phyloP scores from a whole-genome alignment of 1,140 invertebrate species.

The Brachionus manjavacas region DNA sequence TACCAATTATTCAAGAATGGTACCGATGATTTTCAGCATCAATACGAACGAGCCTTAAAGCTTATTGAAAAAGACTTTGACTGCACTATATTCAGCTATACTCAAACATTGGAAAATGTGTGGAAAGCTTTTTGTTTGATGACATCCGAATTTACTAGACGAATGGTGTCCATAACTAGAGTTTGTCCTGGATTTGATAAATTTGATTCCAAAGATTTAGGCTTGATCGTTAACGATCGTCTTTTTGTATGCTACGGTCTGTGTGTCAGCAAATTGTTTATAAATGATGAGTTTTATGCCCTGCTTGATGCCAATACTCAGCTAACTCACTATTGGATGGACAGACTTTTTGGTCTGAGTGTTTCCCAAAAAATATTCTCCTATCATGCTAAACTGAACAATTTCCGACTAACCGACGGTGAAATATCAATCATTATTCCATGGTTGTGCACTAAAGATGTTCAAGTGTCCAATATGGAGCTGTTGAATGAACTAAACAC shows the following conservation, averaged over 20 bases:
- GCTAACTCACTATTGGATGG: constrained; percentile 2
- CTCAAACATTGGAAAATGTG: not conserved
- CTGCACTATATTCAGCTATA: not conserved
- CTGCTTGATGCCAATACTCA: constrained; percentile 13
- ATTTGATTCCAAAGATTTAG: constrained; percentile 5
- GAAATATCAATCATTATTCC: constrained; percentile 28
- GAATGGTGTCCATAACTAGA: not conserved
- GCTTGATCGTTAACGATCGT: not conserved
- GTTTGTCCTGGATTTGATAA: constrained; percentile 6
- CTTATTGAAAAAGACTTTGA: not conserved
- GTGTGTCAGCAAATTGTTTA: not conserved
- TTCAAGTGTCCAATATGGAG: constrained; percentile 12
- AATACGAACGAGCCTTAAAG: constrained; percentile 2
- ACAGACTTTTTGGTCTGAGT: not conserved
- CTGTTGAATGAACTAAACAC: constrained; percentile 5
- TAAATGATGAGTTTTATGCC: not conserved
- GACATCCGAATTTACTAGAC: not conserved
- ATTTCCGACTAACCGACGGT: not conserved
- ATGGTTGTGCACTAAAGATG: not conserved
- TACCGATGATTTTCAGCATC: not conserved
- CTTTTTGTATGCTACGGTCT: constrained; percentile 11
- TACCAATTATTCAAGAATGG: not conserved
- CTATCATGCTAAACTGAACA: constrained; percentile 13
- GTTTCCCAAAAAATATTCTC: not conserved
- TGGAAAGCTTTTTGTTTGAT: not conserved